Conservation (phyloP, 2,113 vertebrate genomes). For the Tetrax tetrax region DNA sequence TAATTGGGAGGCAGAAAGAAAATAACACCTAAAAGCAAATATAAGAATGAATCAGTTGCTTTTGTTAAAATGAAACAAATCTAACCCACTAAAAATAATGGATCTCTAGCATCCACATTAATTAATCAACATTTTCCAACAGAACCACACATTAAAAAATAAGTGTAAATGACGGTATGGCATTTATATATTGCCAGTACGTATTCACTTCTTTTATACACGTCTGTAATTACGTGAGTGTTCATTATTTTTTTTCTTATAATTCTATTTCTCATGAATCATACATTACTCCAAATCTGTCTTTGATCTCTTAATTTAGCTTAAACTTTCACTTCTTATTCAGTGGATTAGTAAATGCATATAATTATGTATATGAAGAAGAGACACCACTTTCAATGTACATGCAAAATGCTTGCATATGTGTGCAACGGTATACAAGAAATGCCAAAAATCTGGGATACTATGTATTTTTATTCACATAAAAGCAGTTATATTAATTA, state of each 20-base stretch:
- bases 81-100: not conserved
- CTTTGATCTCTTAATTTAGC: not conserved
- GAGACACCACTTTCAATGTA: not conserved
- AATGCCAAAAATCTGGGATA: not conserved
- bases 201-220: not conserved
- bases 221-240: not conserved
- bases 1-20: no score
- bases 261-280: not conserved
- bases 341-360: not conserved
- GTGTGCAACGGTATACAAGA: not conserved
- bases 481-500: not conserved
- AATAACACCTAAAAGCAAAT: not conserved
- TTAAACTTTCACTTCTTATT: not conserved
- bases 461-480: not conserved
- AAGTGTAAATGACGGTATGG: not conserved
- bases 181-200: not conserved
- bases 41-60: not conserved
- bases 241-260: not conserved
- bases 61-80: not conserved
- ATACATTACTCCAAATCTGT: not conserved
- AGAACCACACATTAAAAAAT: not conserved
- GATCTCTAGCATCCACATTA: not conserved
- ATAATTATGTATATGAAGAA: not conserved
- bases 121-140: not conserved
- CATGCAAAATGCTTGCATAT: not conserved